Conservation (phyloP, 2,888 invertebrate genomes). For the Agrotis exclamationis region DNA sequence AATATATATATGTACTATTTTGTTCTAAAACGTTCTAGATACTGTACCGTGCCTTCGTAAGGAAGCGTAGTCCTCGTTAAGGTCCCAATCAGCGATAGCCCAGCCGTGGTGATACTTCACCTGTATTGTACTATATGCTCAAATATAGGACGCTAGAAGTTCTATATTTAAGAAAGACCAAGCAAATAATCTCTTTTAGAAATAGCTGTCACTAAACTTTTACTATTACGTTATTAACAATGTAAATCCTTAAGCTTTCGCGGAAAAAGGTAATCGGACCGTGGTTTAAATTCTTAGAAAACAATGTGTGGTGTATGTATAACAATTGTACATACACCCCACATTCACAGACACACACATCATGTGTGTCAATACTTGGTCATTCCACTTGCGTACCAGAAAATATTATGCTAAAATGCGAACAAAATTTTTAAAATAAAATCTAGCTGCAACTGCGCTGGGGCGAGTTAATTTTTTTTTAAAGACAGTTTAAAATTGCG, state of each 20-base stretch:
- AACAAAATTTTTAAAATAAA: not conserved
- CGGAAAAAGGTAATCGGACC: not conserved
- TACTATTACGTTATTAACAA: not conserved
- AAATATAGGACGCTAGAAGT: too few relatives aligned
- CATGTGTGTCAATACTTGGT: not conserved
- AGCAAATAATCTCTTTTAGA: not conserved
- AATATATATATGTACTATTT: too few relatives aligned
- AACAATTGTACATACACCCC: too few relatives aligned
- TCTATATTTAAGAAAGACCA: not conserved
- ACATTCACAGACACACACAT: too few relatives aligned
- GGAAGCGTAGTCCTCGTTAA: not conserved
- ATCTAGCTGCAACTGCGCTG: too few relatives aligned
- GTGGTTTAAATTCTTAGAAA: not conserved
- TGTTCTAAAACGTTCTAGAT: not conserved
- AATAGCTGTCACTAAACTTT: not conserved
- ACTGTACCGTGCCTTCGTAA: not conserved
- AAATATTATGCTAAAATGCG: not conserved
- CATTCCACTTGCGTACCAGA: too few relatives aligned
- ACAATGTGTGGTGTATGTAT: too few relatives aligned
- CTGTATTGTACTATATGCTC: too few relatives aligned
- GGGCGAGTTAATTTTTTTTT: too few relatives aligned
- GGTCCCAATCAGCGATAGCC: not conserved
- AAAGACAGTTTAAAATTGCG: too few relatives aligned
- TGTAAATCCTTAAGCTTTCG: not conserved
- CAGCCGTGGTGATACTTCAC: too few relatives aligned